Conservation (phyloP, 2,113 vertebrate species). For the Gymnocephalus cernua region DNA sequence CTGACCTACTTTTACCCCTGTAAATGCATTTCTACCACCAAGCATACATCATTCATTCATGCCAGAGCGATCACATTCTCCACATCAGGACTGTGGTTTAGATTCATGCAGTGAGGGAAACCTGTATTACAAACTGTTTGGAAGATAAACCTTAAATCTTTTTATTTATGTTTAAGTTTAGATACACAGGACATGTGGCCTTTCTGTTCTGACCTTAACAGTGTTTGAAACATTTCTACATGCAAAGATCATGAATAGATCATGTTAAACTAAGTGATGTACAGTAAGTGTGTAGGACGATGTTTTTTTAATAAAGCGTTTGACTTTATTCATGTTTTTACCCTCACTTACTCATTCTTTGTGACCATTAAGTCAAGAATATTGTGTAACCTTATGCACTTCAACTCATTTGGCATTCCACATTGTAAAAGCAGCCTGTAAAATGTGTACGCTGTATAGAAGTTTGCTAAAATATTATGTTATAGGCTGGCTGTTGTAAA, state of each 20-base stretch:
- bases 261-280: constrained; percentile 1
- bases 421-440: neutral
- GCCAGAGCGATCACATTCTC: constrained; percentile 36
- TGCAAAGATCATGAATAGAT: constrained; percentile 25
- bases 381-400: neutral
- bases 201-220: neutral
- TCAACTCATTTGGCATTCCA: neutral
- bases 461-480: constrained; percentile 17
- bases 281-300: constrained; percentile 3
- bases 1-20: constrained; percentile 79
- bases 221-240: neutral
- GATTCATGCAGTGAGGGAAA: constrained; percentile 10
- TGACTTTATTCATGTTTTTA: neutral
- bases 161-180: neutral
- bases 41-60: constrained; percentile 71
- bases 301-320: constrained; percentile 27
- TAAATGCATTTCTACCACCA: constrained; percentile 64
- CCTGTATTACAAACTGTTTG: neutral
- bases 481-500: neutral
- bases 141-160: constrained; percentile 9
- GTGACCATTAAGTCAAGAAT: neutral
- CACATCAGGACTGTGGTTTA: constrained; percentile 28
- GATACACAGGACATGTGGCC: neutral
- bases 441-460: neutral
- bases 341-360: neutral